These are phyloP conservation scores for Formicarius rufipectus DNA, from an alignment of 2,113 vertebrate genomes.

Conservation along the genomic window DNA sequence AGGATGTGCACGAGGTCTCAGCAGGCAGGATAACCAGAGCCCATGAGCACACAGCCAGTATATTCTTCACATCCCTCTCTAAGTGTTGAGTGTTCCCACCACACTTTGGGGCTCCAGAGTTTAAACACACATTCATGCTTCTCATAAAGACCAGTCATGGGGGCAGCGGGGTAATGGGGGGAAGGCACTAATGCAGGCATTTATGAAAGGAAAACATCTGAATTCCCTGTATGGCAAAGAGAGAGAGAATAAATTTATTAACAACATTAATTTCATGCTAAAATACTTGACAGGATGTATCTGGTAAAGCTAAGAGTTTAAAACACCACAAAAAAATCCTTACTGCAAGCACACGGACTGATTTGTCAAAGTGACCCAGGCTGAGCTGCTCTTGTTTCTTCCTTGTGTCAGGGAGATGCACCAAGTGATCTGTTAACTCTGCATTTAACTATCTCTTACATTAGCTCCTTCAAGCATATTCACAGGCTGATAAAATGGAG, in stretches of 20 bases:
- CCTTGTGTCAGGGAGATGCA: not conserved
- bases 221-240: not conserved
- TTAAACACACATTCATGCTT: not conserved
- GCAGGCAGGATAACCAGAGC: not conserved
- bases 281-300: not conserved
- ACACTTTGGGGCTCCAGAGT: not conserved
- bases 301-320: not conserved
- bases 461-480: not conserved
- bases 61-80: rapidly evolving
- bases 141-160: not conserved
- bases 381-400: not conserved
- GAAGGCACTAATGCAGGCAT: not conserved
- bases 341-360: not conserved
- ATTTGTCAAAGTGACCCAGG: not conserved
- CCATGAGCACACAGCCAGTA: rapidly evolving
- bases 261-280: not conserved
- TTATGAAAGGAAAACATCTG: not conserved
- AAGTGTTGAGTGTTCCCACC: too few relatives aligned
- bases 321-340: not conserved
- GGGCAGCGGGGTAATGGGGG: too few relatives aligned
- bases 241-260: not conserved
- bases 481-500: not conserved
- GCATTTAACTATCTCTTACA: not conserved
- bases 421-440: not conserved
- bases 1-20: rapidly evolving